Evolutionary conservation across 2,888 invertebrate genomes (phyloP).

Genomic region (Dorcus hopei): DNA sequence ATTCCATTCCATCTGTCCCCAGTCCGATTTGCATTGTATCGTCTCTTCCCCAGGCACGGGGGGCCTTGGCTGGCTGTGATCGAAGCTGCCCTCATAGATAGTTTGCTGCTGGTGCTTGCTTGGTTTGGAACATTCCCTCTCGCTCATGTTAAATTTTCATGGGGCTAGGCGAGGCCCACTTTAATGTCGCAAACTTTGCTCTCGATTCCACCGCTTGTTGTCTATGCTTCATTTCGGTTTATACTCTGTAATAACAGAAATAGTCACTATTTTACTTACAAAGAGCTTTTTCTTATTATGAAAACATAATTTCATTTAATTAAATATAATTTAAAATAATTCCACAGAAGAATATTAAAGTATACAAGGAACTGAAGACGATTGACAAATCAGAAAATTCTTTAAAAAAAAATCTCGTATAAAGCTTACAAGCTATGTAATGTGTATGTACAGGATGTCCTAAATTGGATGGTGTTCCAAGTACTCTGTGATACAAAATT

Average conservation of each 20-base stretch:
- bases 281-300: background rate
- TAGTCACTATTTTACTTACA: no score
- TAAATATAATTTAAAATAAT: no score
- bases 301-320: no score
- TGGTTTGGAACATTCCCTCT: conserved; percentile 27
- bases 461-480: no score
- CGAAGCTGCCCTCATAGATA: conserved; percentile 40
- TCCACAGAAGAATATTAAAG: no score
- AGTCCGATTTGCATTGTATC: conserved; percentile 40
- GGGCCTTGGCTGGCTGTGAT: conserved; percentile 75
- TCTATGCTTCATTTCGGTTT: conserved; percentile 40
- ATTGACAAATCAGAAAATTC: no score
- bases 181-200: background rate
- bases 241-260: conserved; percentile 32
- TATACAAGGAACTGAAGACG: no score
- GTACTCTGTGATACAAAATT: no score
- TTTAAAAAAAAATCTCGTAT: no score
- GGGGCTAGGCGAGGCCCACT: conserved; percentile 21
- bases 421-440: no score
- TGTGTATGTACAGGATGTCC: no score
- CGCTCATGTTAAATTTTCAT: conserved; percentile 38
- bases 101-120: conserved; percentile 22
- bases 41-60: conserved; percentile 78
- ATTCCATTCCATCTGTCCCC: conserved; percentile 36
- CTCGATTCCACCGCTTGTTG: conserved; percentile 10